These are phyloP conservation scores for Cinclus mexicanus DNA, from an alignment of 2,113 vertebrate species.

Conservation along the genomic window DNA sequence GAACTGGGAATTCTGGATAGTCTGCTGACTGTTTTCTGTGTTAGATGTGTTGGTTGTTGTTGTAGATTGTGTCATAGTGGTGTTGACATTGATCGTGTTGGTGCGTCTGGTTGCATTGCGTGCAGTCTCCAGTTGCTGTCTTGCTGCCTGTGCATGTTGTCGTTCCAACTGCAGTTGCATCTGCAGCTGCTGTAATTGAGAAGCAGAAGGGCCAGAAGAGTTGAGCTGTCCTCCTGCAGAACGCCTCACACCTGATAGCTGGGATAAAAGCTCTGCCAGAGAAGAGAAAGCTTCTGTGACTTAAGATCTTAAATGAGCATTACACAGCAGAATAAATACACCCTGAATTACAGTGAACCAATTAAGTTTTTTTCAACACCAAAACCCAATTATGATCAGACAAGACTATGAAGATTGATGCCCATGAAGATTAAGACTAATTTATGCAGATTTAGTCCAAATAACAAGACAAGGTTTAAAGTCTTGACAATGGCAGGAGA, in stretches of 20 bases:
- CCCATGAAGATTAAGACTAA: background rate
- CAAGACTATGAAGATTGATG: background rate
- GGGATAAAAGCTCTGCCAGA: slow-evolving; percentile 93
- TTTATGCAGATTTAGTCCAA: background rate
- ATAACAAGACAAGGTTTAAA: background rate
- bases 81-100: slow-evolving; percentile 88
- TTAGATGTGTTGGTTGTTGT: slow-evolving; percentile 82
- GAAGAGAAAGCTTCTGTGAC: slow-evolving; percentile 16
- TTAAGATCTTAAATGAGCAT: background rate
- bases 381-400: background rate
- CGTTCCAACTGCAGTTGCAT: slow-evolving; percentile 98
- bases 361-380: background rate
- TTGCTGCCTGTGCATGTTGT: slow-evolving; percentile 94
- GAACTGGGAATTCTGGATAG: slow-evolving; percentile 93
- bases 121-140: slow-evolving; percentile 94
- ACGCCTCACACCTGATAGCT: slow-evolving; percentile 95
- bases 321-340: background rate
- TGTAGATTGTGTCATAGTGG: slow-evolving; percentile 85
- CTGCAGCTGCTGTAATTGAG: slow-evolving; percentile 97
- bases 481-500: background rate
- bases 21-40: slow-evolving; percentile 87
- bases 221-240: slow-evolving; percentile 96
- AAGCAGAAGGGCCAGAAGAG: slow-evolving; percentile 95
- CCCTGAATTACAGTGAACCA: background rate
- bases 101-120: slow-evolving; percentile 91